phyloP scores from a whole-genome alignment of 1,140 invertebrate genomes.

The Zaprionus africanus region DNA sequence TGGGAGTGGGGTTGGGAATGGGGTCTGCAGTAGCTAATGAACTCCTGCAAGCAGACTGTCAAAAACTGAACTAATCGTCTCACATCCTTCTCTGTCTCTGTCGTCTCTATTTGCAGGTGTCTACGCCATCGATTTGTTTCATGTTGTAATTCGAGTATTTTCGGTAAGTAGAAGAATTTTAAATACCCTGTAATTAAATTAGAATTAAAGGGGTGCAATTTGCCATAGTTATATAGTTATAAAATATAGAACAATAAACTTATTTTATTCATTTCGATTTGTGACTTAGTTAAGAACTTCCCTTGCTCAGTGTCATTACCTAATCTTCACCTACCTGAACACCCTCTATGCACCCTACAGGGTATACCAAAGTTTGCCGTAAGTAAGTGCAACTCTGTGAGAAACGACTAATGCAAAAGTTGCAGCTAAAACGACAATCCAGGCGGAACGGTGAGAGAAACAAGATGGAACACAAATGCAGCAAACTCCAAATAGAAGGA shows the following conservation, averaged over 20 bases:
- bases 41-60: constrained; percentile 44
- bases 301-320: too few species aligned
- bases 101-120: constrained; percentile 60
- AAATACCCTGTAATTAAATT: not conserved
- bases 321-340: too few species aligned
- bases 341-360: not conserved
- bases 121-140: constrained; percentile 73
- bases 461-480: not conserved
- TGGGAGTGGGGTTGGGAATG: too few species aligned
- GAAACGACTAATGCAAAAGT: constrained; percentile 26
- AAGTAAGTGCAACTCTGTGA: constrained; percentile 3
- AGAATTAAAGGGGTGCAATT: not conserved
- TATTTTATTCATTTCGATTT: too few species aligned
- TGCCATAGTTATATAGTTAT: too few species aligned
- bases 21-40: constrained; percentile 42
- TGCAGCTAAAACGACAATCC: constrained; percentile 11
- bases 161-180: constrained; percentile 57
- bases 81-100: constrained; percentile 10
- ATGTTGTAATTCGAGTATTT: constrained; percentile 79
- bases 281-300: too few species aligned
- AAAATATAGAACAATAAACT: too few species aligned
- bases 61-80: constrained; percentile 49
- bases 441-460: not conserved
- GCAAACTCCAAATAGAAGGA: not conserved
- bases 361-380: constrained; percentile 17